phyloP scores from a whole-genome alignment of 1,140 invertebrate species.

The Drosophila funebris region DNA sequence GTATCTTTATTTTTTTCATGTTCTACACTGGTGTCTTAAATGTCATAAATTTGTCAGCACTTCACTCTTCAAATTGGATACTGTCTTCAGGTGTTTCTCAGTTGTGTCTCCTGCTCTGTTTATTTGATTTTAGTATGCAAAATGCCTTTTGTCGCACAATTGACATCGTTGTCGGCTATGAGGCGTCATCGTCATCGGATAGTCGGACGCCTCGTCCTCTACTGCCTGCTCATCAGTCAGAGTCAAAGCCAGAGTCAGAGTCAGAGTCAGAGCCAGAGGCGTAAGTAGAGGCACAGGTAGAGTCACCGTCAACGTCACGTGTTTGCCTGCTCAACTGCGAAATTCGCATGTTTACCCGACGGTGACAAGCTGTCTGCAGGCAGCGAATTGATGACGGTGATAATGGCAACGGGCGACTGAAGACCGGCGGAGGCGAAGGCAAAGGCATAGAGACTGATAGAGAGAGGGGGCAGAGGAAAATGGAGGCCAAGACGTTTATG shows the following conservation, averaged over 20 bases:
- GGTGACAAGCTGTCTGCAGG: conserved; percentile 82
- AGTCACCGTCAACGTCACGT: conserved; percentile 65
- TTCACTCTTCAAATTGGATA: conserved; percentile 10
- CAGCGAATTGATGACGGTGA: conserved; percentile 79
- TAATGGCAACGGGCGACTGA: conserved; percentile 52
- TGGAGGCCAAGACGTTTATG: conserved; percentile 31
- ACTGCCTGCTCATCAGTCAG: conserved; percentile 28
- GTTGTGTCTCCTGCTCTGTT: conserved; percentile 11
- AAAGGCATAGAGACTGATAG: not conserved
- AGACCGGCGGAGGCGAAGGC: not conserved
- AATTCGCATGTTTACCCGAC: conserved; percentile 79
- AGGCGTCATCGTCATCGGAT: conserved; percentile 43
- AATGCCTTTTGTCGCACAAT: conserved; percentile 69
- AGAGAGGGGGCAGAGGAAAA: not conserved
- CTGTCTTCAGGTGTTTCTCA: conserved; percentile 12
- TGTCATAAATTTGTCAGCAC: conserved; percentile 37
- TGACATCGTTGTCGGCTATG: conserved; percentile 69
- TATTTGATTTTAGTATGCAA: conserved; percentile 72
- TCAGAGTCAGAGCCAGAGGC: conserved; percentile 1
- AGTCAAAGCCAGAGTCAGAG: not conserved
- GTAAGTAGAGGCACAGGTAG: not conserved
- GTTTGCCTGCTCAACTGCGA: conserved; percentile 79
- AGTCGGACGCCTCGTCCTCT: conserved; percentile 29
- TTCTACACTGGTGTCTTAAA: conserved; percentile 27
- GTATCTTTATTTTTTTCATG: conserved; percentile 3